Evolutionary conservation across 2,888 invertebrate genomes (phyloP).

Genomic region (Thymelicus acteon): DNA sequence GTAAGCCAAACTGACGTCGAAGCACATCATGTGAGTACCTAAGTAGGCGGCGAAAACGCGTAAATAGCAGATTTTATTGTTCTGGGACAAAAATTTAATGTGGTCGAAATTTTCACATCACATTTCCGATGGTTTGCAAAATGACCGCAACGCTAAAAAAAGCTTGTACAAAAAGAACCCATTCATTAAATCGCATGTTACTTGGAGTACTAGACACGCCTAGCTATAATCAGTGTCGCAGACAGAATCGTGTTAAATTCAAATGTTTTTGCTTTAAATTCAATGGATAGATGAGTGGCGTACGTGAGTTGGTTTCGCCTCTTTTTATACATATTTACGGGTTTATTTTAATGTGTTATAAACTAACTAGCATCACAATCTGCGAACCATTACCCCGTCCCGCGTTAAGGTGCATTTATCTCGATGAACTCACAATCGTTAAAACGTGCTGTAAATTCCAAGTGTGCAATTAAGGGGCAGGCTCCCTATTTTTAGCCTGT

Average conservation of each 20-base stretch:
- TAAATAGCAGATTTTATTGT: slow-evolving; percentile 48
- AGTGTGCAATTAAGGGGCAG: slow-evolving; percentile 72
- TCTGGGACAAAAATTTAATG: slow-evolving; percentile 33
- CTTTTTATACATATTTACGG: slow-evolving; percentile 44
- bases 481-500: slow-evolving; percentile 75
- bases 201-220: not conserved
- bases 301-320: slow-evolving; percentile 44
- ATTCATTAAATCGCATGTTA: slow-evolving; percentile 26
- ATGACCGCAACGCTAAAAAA: slow-evolving; percentile 18
- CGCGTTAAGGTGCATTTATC: slow-evolving; percentile 54
- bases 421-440: slow-evolving; percentile 63
- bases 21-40: slow-evolving; percentile 40
- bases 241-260: slow-evolving; percentile 42
- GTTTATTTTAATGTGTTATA: slow-evolving; percentile 48
- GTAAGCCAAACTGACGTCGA: slow-evolving; percentile 36
- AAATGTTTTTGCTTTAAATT: slow-evolving; percentile 47
- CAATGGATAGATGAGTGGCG: slow-evolving; percentile 41
- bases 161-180: slow-evolving; percentile 4
- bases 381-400: slow-evolving; percentile 51
- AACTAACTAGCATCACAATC: slow-evolving; percentile 60
- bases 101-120: slow-evolving; percentile 32
- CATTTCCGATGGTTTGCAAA: slow-evolving; percentile 29
- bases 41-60: slow-evolving; percentile 39
- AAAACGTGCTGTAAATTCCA: slow-evolving; percentile 76
- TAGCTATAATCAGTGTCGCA: slow-evolving; percentile 10